Percentiles rank a stretch among this genome's conserved stretches.
Conservation (phyloP, 1,140 invertebrate genomes). For the Dendroctonus ponderosae region DNA sequence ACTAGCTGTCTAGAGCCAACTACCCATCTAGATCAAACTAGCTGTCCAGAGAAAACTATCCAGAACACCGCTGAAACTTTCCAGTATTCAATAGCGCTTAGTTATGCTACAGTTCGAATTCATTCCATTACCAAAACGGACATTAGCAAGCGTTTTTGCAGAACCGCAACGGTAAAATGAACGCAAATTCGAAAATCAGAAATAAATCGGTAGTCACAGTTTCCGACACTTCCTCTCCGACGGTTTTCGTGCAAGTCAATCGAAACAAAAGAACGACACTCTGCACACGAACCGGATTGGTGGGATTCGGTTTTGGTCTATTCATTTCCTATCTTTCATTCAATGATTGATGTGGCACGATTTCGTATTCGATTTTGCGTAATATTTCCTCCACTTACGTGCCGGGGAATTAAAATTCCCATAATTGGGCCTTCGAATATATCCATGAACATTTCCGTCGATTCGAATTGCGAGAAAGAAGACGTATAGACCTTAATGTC, state of each 20-base stretch:
- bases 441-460: no score
- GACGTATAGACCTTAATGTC: no score
- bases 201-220: constrained; percentile 22
- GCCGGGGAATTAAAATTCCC: constrained; percentile 4
- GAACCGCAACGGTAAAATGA: constrained; percentile 8
- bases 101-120: no score
- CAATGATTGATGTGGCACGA: constrained; percentile 47
- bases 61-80: no score
- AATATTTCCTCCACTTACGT: constrained; percentile 21
- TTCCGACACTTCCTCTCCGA: constrained; percentile 6
- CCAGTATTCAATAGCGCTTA: no score
- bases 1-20: no score
- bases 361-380: constrained; percentile 27
- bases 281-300: constrained; percentile 40
- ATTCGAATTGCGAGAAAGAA: no score
- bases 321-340: constrained; percentile 49
- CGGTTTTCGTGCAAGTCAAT: constrained; percentile 44
- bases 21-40: no score
- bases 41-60: no score
- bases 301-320: constrained; percentile 39
- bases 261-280: constrained; percentile 38
- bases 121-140: constrained; percentile 1
- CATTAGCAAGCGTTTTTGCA: constrained; percentile 3
- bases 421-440: not conserved
- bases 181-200: constrained; percentile 10